Evolutionary conservation across 2,888 invertebrate genomes (phyloP), one percentile per base, ranked within the genome.

Genomic region (Drosophila quasianomalipes): DNA sequence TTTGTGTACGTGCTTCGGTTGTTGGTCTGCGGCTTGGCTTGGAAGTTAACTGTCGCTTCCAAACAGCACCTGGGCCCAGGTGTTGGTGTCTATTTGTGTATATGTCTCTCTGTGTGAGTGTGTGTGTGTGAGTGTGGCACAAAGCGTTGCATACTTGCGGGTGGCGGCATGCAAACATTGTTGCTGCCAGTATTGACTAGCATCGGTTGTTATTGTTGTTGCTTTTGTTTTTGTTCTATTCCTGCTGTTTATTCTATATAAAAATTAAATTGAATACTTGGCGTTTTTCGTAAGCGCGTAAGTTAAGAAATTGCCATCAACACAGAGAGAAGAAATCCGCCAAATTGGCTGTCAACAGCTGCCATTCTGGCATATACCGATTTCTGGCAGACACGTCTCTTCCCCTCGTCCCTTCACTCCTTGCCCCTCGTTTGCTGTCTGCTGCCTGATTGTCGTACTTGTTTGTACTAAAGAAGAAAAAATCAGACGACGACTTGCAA

Each of bases 281-380:
- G 26, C 59, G 63, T 39, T 44, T 54, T 67, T 41, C 44, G 37
- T 26, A 39, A 51, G 51, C 66, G 77, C 63, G 73, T 77, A 73
- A 62, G 65, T 47, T 59, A 51, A 73, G 61, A 69, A 77, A 59
- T 62, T 65, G 73, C 76, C 44, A 68, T 22, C 58, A 12, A n/a
- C 12, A 6, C 44, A 55, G 44, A 26, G 2, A 26, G 33, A 26
- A 75, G 67, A 78, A 86, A 72, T 66, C 72, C 64, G 49, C 54
- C 63, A 79, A 79, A 79, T 79, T 83, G 87, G 72, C 74, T 84
- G 85, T 82, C 85, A 84, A 82, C 76, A 87, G 78, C 72, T 76
- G 72, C 55, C 76, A 76, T 68, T 67, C 53, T 53, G 54, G 53
- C 53, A 53, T 26, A 69, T 41, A 55, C 28, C 69, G 39, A 69